Base-by-base conservation (phyloP, 2,797 vertebrate genomes). In the Aphelocoma californica region DNA sequence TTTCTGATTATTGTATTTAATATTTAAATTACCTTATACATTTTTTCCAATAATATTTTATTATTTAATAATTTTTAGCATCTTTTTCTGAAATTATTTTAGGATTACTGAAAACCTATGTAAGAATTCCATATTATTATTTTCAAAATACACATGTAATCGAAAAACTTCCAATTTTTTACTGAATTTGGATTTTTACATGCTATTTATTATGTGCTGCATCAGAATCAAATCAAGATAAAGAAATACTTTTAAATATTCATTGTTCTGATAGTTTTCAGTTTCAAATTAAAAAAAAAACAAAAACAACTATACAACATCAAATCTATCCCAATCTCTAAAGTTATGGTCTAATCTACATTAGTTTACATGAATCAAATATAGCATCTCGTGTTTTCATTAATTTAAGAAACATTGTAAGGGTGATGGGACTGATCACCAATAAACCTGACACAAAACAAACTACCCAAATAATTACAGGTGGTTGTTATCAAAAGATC, bases 201-300 rank as follows among this genome's bases (percentile, higher is more conserved):
- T 9, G 7, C 24, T 65, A 16, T 58, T 20, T 62, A 25, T 50
- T n/a, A n/a, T 0, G 0, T 47, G 21, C 12, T 51, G 3, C 69
- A 10, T n/a, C 2, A 4, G 8, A 12, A 40, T 67, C 21, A 67
- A 87, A 36, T 74, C 0, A 4, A 29, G 13, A 17, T 34, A 3
- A 75, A 48, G 31, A 75, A 57, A 44, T 44, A 25, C 20, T 42
- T 6, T 40, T 53, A 57, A 73, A 53, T 65, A 48, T 38, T 44
- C 6, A 50, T 44, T 81, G 5, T 48, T 92, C 40, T 38, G 25
- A 54, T 6, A 66, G 19, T 45, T 87, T 38, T 65, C 42, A 44
- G 8, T 50, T 47, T 73, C 7, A 32, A 73, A 48, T 65, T 64
- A 36, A 13, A 90, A 65, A 81, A 81, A 23, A 50, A 14, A 81